Evolutionary conservation across 2,113 vertebrate species (phyloP).

Genomic region (Nettapus auritus): DNA sequence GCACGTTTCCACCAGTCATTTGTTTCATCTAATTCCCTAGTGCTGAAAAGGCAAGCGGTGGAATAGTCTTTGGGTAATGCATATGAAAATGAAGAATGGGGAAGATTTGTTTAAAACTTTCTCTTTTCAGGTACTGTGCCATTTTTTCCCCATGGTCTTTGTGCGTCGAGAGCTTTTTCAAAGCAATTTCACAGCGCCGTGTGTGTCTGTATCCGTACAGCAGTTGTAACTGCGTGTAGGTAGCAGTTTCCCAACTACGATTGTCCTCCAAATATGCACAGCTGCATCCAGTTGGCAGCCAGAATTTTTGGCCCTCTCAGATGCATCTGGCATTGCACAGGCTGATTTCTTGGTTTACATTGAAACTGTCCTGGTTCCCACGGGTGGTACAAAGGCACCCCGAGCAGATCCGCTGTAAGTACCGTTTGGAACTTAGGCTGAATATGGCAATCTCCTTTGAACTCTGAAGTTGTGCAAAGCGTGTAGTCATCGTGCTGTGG

Average conservation of each 20-base stretch:
- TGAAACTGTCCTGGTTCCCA: fast-evolving
- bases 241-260: neutral
- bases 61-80: neutral
- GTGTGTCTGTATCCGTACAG: neutral
- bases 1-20: neutral
- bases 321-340: neutral
- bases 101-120: neutral
- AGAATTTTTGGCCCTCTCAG: neutral
- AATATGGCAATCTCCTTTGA: neutral
- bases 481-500: fast-evolving
- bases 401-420: neutral
- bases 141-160: neutral
- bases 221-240: neutral
- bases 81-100: neutral
- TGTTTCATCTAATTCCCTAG: neutral
- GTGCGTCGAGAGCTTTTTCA: neutral
- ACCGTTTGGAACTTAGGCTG: neutral
- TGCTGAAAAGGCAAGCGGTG: neutral
- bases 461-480: neutral
- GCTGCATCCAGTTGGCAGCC: neutral
- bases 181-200: neutral
- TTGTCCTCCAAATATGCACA: neutral
- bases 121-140: neutral
- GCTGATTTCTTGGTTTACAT: neutral
- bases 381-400: neutral